Base-by-base conservation (phyloP, 2,113 vertebrate species). In the Cochlearius cochlearius region DNA sequence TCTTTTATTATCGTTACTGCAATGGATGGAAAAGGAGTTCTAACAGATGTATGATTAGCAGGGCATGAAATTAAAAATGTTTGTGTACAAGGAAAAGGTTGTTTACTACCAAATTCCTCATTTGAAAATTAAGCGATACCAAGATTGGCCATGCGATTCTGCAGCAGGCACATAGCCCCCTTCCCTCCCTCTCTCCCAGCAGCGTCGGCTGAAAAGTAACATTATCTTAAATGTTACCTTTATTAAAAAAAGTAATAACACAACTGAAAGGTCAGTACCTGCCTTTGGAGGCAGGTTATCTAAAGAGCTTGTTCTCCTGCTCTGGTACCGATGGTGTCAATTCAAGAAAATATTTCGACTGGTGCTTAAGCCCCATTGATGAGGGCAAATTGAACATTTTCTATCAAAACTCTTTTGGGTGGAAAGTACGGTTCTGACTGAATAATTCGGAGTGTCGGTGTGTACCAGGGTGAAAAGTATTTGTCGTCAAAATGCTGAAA, bases 1-100 rank as follows among this genome's bases (percentile, higher is more conserved):
- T 95, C 95, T 96, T 97, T 95, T 95, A 95, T 94, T 97, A 92
- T 96, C 41, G 2, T 85, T 94, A 77, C 64, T 74, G 63, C 50
- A 69, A 10, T 50, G 91, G 95, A 94, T 96, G 80, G 94, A 95
- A 95, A 96, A 96, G 89, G 86, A 96, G 94, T 93, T 97, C 92
- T 96, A 96, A 97, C 98, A 98, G 97, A 98, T 98, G 98, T 98
- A 98, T 97, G 98, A 97, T 98, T 98, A 98, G 97, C 98, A 97
- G 88, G 97, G 97, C 96, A 96, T 98, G 98, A 98, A 98, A 98
- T 98, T 98, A 97, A 98, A 98, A 98, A 97, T 97, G 94, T 97
- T 98, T 95, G 95, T 94, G 84, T 93, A 95, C 90, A 98, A 95
- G 94, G 87, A 95, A 96, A 96, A 96, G 93, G 88, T 97, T 97